Evolutionary conservation across 37 sponge, comb jelly and placozoan genomes (phyloP), one percentile per base, ranked within the genome.

Genomic region (Petrosia ficiformis): DNA sequence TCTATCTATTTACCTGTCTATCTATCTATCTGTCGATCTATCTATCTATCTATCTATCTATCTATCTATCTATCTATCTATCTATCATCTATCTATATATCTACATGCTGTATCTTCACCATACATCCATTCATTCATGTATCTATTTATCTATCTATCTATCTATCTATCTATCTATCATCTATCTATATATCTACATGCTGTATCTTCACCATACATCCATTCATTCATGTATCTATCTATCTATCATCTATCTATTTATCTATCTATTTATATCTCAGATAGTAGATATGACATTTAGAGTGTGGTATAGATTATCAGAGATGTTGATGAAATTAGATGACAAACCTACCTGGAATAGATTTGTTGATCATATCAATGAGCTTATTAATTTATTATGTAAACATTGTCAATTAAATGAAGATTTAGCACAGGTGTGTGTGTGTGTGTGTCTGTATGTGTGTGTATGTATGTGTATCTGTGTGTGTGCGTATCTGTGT

Each of bases 221-320:
- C 54, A 19, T 16, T 48, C 54, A 19, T 48, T 16, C 16, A 10
- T 48, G 14, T 48, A 10, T 48, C 54, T 48, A 10, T 48, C 54
- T 48, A 10, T 48, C 16, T 48, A 48, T 48, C 54, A n/a, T 48
- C 54, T 48, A 10, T 48, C 54, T 48, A 10, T 48, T 16, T 48
- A 10, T 48, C 54, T 48, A 10, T 48, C 54, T 48, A 10, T 48
- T 48, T 48, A 48, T 48, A 10, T 48, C 54, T 48, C 54, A 82
- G 89, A 60, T 91, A 16, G 92, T 92, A 0, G 89, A 90, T 26
- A 87, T 82, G 39, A 94, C 93, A 25, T 91, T 90, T 73, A 87
- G 83, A 52, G 75, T 90, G 29, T 94, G 95, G 95, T 94, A 84
- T 59, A 67, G 83, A 5, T 60, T 94, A 40, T 79, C 90, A 64